Base-by-base conservation (phyloP, 2,888 invertebrate species). In the Alloplasta piceator region DNA sequence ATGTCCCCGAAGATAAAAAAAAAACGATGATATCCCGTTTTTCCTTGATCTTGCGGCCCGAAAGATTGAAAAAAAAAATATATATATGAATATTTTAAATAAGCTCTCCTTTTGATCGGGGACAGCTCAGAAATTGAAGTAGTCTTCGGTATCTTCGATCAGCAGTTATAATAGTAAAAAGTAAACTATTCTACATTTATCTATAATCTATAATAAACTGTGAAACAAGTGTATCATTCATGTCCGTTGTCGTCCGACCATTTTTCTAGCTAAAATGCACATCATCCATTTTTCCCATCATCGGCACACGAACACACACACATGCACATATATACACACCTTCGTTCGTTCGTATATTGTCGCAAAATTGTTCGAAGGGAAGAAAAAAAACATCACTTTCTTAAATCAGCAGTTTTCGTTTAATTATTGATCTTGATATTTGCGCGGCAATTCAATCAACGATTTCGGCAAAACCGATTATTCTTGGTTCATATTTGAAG, bases 151-250 rank as follows among this genome's bases (percentile, higher is more conserved):
- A 90, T 91, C 89, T 91, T 91, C 86, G 90, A 92, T 90, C 90
- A 91, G 86, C 91, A 91, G 91, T 91, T 91, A 90, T 92, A 89
- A 92, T 92, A 91, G 91, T 90, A 90, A 26, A 26, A 26, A 91
- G 88, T 91, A 90, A 90, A 90, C 90, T 91, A 92, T 91, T 91
- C 92, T 91, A 92, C 91, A 92, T 91, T 92, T 91, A 92, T 92
- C 92, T 92, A 92, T 92, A 92, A 92, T 89, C 89, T 91, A 91
- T 92, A 92, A 92, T 92, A 92, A 92, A 92, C 91, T 92, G 91
- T 92, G 91, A 92, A 92, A 92, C 90, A 92, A 90, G 89, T 92
- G 91, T 92, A 91, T 72, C 82, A 83, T 82, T 81, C 71, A 60
- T 84, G 72, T 82, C 82, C 77, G 64, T 83, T 75, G 41, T 83